Percentiles rank a stretch among this genome's conserved stretches.
phyloP scores from a whole-genome alignment of 2,888 invertebrate species.

The Sicus ferrugineus region DNA sequence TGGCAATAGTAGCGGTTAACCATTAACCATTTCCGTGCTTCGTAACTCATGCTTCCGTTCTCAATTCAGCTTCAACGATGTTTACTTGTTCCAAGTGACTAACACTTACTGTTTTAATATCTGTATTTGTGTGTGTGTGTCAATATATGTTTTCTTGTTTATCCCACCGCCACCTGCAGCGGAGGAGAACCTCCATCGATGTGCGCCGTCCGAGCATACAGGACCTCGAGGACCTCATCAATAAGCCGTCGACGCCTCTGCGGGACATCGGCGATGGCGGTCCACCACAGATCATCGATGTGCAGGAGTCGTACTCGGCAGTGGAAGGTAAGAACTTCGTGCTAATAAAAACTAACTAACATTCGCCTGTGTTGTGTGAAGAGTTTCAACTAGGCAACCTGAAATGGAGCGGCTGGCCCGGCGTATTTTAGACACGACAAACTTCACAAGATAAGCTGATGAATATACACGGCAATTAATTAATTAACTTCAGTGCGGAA shows the following conservation, averaged over 20 bases:
- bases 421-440: too few relatives aligned
- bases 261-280: constrained; percentile 81
- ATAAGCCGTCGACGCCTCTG: constrained; percentile 90
- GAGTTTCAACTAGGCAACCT: too few relatives aligned
- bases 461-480: too few relatives aligned
- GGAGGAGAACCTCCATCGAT: constrained; percentile 89
- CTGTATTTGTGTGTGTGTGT: background rate
- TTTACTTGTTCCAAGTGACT: background rate
- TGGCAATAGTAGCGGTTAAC: too few relatives aligned
- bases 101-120: background rate
- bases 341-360: background rate
- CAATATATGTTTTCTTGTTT: constrained; percentile 2
- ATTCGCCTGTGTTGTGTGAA: too few relatives aligned
- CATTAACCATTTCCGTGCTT: too few relatives aligned
- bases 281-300: constrained; percentile 89
- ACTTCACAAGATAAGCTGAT: too few relatives aligned
- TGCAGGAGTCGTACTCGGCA: constrained; percentile 93
- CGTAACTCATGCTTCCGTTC: too few relatives aligned
- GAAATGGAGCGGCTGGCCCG: too few relatives aligned
- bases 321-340: constrained; percentile 80
- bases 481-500: too few relatives aligned
- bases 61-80: too few relatives aligned
- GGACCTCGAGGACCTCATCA: constrained; percentile 88
- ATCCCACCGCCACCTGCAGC: constrained; percentile 62
- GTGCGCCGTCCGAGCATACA: constrained; percentile 88